Evolutionary conservation across 2,888 invertebrate species (phyloP), one percentile per base, ranked within the genome.

Genomic region (Rhaphigaster nebulosa): DNA sequence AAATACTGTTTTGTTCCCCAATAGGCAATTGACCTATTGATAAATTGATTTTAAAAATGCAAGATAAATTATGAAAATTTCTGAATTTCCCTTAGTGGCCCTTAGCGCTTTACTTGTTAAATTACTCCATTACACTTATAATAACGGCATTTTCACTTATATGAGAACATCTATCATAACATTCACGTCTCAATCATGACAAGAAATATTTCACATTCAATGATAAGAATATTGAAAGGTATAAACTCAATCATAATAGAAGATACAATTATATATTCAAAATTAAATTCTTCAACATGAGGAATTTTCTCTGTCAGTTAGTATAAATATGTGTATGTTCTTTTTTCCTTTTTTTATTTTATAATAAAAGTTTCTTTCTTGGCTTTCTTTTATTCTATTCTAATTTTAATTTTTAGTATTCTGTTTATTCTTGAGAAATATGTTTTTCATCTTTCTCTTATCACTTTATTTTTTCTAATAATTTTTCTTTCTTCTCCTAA

Each of bases 401-500:
- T 45, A 52, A 54, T 41, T 84, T 87, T 90, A n/a, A 38, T 52
- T 41, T 38, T 90, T 38, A 87, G 3, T 60, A 56, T 80, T 65
- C 87, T 90, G 34, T 34, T 70, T 54, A 87, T 52, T 91, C 89
- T 70, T 29, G 6, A 50, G 15, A n/a, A 38, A 26, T 52, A 65
- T 38, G n/a, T 76, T 38, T 34, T 87, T 50, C 5, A 23, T 50
- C 34, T 87, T 54, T 54, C 54, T 84, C 56, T 45, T n/a, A 0
- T 34, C 23, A 20, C 70, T 76, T 38, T 23, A 76, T 92, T 54
- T 92, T 88, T 87, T 92, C 84, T 90, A 91, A 84, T 92, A 50
- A 45, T n/a, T 92, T 90, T 92, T 92, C 92, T 92, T 92, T 90
- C 65, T 92, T 92, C n/a, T 12, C 29, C 20, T 6, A 94, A 95